Evolutionary conservation across 2,888 invertebrate species (phyloP).

Genomic region (Lithophane socia): DNA sequence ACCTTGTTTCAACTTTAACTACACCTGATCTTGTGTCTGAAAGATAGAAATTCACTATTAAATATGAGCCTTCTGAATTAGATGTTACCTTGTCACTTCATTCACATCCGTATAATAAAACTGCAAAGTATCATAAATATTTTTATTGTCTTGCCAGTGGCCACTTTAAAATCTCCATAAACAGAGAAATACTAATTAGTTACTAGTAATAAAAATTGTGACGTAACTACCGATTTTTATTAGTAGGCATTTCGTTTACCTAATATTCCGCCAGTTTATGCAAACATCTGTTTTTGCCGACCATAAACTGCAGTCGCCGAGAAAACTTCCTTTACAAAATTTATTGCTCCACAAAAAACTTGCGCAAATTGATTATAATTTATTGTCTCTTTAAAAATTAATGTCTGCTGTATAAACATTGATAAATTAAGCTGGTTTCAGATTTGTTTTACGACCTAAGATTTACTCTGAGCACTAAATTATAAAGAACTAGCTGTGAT

Average conservation of each 20-base stretch:
- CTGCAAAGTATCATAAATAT: too few species aligned
- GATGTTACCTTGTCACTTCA: too few species aligned
- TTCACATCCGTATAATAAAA: too few species aligned
- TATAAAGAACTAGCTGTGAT: slow-evolving; percentile 27
- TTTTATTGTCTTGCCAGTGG: too few species aligned
- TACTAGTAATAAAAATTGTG: slow-evolving; percentile 5
- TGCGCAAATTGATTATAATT: slow-evolving; percentile 67
- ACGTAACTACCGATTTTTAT: background rate
- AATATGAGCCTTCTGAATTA: too few species aligned
- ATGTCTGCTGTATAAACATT: slow-evolving; percentile 58
- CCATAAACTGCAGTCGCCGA: slow-evolving; percentile 11
- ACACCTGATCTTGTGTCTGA: too few species aligned
- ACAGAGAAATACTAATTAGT: background rate
- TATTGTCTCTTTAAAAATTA: slow-evolving; percentile 64
- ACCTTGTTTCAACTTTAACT: too few species aligned
- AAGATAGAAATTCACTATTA: too few species aligned
- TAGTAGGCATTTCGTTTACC: background rate
- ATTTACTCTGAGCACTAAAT: slow-evolving; percentile 55
- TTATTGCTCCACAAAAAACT: slow-evolving; percentile 55
- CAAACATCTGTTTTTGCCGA: slow-evolving; percentile 16
- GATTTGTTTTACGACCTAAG: slow-evolving; percentile 47
- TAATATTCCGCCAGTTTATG: background rate
- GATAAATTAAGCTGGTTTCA: slow-evolving; percentile 49
- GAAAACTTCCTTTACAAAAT: slow-evolving; percentile 32
- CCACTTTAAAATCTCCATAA: too few species aligned